Conservation (phyloP, 2,888 invertebrate species). For the Diplolepis rosae region DNA sequence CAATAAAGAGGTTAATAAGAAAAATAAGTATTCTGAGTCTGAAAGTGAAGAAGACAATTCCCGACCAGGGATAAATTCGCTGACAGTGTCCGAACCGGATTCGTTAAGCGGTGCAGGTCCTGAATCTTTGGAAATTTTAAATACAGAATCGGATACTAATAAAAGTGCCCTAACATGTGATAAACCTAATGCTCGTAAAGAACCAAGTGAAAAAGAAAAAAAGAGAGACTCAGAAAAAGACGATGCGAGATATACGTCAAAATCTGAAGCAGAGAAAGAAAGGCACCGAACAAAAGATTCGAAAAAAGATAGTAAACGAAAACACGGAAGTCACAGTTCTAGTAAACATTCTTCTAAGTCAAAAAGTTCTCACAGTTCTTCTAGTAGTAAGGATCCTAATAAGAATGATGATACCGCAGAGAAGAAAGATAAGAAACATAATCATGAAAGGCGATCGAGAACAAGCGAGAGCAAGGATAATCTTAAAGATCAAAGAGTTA, state of each 20-base stretch:
- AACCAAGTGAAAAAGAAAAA: constrained; percentile 36
- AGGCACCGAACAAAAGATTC: constrained; percentile 34
- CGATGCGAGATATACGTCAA: constrained; percentile 46
- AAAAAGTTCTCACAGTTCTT: constrained; percentile 60
- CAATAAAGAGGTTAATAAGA: neutral
- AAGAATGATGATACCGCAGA: constrained; percentile 56
- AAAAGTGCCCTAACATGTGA: constrained; percentile 29
- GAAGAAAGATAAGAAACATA: constrained; percentile 42
- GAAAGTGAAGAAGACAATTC: constrained; percentile 2
- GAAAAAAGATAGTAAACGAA: constrained; percentile 45
- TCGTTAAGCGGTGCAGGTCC: neutral
- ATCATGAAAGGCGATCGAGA: constrained; percentile 40
- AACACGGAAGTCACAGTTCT: constrained; percentile 50
- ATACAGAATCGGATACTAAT: neutral
- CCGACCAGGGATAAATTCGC: constrained; percentile 34
- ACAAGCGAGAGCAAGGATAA: constrained; percentile 47
- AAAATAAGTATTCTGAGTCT: neutral
- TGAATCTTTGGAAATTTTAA: neutral
- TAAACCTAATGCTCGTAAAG: constrained; percentile 41
- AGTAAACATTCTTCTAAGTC: constrained; percentile 59
- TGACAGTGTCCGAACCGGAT: constrained; percentile 30
- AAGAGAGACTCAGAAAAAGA: constrained; percentile 24
- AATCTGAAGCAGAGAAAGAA: constrained; percentile 35
- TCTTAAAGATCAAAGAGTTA: constrained; percentile 57
- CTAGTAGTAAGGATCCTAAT: constrained; percentile 58